Percentiles rank a stretch among this genome's conserved stretches.
These are phyloP conservation scores for Opisthograptis luteolata DNA, from an alignment of 2,888 invertebrate species.

Conservation along the genomic window DNA sequence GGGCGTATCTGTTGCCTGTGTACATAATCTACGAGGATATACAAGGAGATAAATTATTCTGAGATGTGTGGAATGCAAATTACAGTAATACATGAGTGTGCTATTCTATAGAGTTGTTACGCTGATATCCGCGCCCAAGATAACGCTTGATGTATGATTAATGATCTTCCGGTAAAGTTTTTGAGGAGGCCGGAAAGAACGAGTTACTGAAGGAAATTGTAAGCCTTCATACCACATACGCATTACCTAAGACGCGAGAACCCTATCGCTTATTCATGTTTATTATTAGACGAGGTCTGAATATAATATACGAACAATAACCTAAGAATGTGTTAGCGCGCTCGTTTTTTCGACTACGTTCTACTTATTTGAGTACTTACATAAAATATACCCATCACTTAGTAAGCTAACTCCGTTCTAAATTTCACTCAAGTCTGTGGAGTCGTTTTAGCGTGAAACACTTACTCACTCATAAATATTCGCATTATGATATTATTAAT, in stretches of 20 bases:
- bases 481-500: too few species aligned
- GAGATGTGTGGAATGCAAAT: conserved; percentile 33
- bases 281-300: conserved; percentile 43
- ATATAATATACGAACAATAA: conserved; percentile 35
- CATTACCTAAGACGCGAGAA: conserved; percentile 61
- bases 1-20: conserved; percentile 26
- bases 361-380: background rate
- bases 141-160: conserved; percentile 70
- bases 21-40: conserved; percentile 14
- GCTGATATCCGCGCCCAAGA: conserved; percentile 53
- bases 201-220: conserved; percentile 52
- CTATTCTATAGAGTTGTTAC: conserved; percentile 43
- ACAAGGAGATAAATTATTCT: conserved; percentile 23
- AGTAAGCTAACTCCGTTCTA: background rate
- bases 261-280: conserved; percentile 50
- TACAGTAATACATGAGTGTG: conserved; percentile 45
- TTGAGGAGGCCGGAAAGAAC: conserved; percentile 52
- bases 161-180: conserved; percentile 60
- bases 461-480: too few species aligned
- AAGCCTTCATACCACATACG: conserved; percentile 59
- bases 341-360: conserved; percentile 8
- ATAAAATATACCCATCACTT: background rate
- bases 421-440: too few species aligned
- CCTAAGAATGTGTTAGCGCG: conserved; percentile 19
- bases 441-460: too few species aligned